Evolutionary conservation across 2,888 invertebrate species (phyloP).

Genomic region (Mesochorus sp.): DNA sequence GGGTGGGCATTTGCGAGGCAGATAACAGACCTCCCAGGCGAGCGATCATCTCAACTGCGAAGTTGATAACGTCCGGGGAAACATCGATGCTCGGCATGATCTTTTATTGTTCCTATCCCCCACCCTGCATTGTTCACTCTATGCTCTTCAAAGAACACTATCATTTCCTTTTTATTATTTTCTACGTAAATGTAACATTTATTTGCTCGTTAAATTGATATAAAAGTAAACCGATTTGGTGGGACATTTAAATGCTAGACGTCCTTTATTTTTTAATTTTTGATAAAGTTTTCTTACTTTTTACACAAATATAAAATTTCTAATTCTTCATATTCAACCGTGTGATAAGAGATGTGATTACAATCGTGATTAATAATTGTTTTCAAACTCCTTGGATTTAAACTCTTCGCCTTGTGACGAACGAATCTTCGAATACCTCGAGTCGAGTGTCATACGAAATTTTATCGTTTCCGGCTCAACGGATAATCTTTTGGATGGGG

Average conservation of each 20-base stretch:
- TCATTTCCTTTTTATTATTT: too few species aligned
- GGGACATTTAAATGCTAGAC: neutral
- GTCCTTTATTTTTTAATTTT: neutral
- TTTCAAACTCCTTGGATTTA: too few species aligned
- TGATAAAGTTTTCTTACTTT: too few species aligned
- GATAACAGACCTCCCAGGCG: slow-evolving; percentile 81
- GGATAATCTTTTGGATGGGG: slow-evolving; percentile 12
- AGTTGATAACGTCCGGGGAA: slow-evolving; percentile 73
- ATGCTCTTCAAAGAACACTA: neutral
- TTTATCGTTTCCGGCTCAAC: slow-evolving; percentile 50
- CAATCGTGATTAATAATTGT: too few species aligned
- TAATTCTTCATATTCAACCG: slow-evolving; percentile 15
- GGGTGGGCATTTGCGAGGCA: slow-evolving; percentile 68
- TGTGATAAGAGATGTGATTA: too few species aligned
- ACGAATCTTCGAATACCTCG: slow-evolving; percentile 32
- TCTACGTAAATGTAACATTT: too few species aligned
- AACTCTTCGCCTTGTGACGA: neutral
- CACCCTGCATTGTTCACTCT: neutral
- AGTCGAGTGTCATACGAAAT: slow-evolving; percentile 30
- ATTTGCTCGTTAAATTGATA: too few species aligned
- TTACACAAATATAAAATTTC: slow-evolving; percentile 24
- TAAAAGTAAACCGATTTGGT: too few species aligned
- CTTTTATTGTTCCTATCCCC: slow-evolving; percentile 52
- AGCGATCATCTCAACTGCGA: slow-evolving; percentile 77
- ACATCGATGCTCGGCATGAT: slow-evolving; percentile 71